A percentile compares a stretch with the other conserved stretches of the same genome.
Conservation (phyloP, 2,888 invertebrate genomes). For the Eilema depressum region DNA sequence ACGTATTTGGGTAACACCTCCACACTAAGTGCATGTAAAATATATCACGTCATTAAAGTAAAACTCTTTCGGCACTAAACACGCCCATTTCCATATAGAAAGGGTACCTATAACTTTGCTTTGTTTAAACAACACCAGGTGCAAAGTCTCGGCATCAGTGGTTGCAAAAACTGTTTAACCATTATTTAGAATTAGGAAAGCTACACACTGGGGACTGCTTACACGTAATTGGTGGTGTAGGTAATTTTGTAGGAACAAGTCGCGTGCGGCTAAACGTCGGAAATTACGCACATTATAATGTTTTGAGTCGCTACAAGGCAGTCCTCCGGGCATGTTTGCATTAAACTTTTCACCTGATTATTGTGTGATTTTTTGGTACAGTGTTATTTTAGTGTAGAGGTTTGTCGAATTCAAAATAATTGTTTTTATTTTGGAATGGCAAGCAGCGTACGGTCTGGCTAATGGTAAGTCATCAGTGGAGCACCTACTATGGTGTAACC, state of each 20-base stretch:
- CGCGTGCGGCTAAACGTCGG: constrained; percentile 32
- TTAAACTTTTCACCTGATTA: constrained; percentile 7
- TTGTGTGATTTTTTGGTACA: neutral
- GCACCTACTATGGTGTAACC: too few relatives aligned
- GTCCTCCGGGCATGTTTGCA: constrained; percentile 30
- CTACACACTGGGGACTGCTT: constrained; percentile 43
- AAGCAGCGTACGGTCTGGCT: too few relatives aligned
- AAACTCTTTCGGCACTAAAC: neutral
- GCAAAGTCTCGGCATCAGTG: constrained; percentile 6
- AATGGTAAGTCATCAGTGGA: too few relatives aligned
- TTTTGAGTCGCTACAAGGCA: constrained; percentile 13
- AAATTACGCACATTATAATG: constrained; percentile 44
- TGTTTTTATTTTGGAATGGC: too few relatives aligned
- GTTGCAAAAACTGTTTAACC: constrained; percentile 35
- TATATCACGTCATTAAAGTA: neutral
- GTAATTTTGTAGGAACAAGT: constrained; percentile 40
- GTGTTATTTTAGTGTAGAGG: too few relatives aligned
- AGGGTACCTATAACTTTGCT: neutral
- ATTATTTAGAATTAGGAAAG: constrained; percentile 46
- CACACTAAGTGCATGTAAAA: neutral
- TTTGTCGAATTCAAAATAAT: too few relatives aligned
- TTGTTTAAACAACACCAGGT: constrained; percentile 15
- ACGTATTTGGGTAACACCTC: neutral
- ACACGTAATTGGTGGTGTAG: constrained; percentile 44
- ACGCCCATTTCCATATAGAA: neutral